Evolutionary conservation across 1,140 invertebrate genomes (phyloP), one percentile per base, ranked within the genome.

Genomic region (Drosophila nasuta): DNA sequence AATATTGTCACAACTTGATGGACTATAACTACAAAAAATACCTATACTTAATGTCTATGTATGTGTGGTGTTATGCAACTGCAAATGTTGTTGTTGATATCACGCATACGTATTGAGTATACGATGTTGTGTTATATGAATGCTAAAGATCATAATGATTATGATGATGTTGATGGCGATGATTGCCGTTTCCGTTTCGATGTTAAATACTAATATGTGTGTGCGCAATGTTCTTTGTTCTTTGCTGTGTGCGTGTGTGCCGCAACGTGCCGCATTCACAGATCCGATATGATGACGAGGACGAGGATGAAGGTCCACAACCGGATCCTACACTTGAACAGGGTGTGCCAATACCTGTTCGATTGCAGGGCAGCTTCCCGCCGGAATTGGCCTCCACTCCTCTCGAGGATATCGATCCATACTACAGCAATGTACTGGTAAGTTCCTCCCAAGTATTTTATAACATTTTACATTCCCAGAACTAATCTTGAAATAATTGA

Each of bases 391-490:
- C 97, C 93, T 97, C 97, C 93, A 97, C 96, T 93, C 97, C 97
- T 92, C 96, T 98, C 93, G 97, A 98, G 95, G 97, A 98, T 95
- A 97, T 98, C 93, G 97, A 98, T 94, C 95, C 95, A 92, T 98
- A 95, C 94, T 98, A 98, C 93, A 95, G 96, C 93, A 98, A 98
- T 94, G 95, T 97, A 95, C 96, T 95, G 95, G 97, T 98, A 94
- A 95, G 54, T 41, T 5, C 7, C 4, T 52, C 49, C 17, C 8
- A 25, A 25, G 3, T 25, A 25, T 25, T 25, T 25, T 25, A 25
- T 4, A 25, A 25, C 20, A 25, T 25, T 25, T 25, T 25, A 25
- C 3, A 25, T 25, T 3, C 20, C 3, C 20, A 25, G 3, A 25
- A 25, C 20, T 4, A 25, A 25, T 25, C 3, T 25, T 25, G 20